phyloP scores from a whole-genome alignment of 2,113 vertebrate species.

The Paramormyrops kingsleyae region DNA sequence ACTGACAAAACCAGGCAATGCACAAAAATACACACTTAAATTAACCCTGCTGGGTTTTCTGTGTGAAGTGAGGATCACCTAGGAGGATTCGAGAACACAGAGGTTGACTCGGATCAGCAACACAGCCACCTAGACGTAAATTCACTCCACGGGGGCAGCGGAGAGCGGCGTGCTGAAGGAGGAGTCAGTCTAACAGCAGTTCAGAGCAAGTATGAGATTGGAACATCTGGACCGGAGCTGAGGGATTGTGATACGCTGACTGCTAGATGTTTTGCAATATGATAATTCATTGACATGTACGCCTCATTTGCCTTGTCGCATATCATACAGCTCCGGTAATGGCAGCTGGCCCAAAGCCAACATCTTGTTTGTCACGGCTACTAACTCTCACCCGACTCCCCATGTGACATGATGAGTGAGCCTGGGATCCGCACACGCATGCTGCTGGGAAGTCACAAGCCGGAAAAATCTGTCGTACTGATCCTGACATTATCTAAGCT shows the following conservation, averaged over 20 bases:
- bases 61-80: neutral
- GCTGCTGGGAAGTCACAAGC: neutral
- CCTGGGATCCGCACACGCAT: neutral
- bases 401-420: neutral
- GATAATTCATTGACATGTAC: neutral
- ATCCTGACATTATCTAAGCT: neutral
- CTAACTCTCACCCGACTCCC: neutral
- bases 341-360: neutral
- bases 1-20: conserved; percentile 1
- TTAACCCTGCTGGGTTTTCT: neutral
- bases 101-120: neutral
- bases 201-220: neutral
- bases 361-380: neutral
- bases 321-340: neutral
- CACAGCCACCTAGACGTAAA: neutral
- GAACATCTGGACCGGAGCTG: neutral
- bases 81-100: neutral
- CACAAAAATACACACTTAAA: neutral
- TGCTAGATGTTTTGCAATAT: neutral
- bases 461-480: neutral
- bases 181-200: neutral
- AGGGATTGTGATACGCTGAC: neutral
- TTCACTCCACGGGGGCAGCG: neutral
- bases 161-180: neutral
- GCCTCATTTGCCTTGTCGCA: neutral